A percentile compares a stretch with the other conserved stretches of the same genome.
These are phyloP conservation scores for Pampus argenteus DNA, from an alignment of 2,797 vertebrate species.

Conservation along the genomic window DNA sequence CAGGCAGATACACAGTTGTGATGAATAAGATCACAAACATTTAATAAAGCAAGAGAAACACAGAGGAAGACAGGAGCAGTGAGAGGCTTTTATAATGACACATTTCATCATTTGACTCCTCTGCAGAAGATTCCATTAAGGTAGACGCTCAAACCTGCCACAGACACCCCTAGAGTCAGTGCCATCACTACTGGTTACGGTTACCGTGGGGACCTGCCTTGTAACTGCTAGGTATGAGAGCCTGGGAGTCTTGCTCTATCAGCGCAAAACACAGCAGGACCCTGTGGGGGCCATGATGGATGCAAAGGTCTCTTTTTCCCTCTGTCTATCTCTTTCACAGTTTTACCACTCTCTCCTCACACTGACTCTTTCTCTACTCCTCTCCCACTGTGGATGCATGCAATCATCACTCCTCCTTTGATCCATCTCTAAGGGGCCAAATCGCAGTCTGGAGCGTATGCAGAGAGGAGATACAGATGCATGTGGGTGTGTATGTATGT, in stretches of 20 bases:
- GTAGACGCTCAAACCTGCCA: slow-evolving; percentile 49
- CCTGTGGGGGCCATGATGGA: slow-evolving; percentile 56
- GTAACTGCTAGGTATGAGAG: slow-evolving; percentile 47
- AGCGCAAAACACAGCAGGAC: slow-evolving; percentile 59
- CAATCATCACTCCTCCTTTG: slow-evolving; percentile 75
- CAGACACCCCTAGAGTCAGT: slow-evolving; percentile 33
- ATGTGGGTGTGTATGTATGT: slow-evolving; percentile 26
- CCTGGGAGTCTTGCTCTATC: slow-evolving; percentile 62
- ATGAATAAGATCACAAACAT: slow-evolving; percentile 14
- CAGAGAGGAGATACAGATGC: slow-evolving; percentile 72
- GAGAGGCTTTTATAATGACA: slow-evolving; percentile 22
- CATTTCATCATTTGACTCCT: slow-evolving; percentile 40
- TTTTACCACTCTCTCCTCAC: slow-evolving; percentile 46
- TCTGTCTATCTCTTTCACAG: slow-evolving; percentile 37
- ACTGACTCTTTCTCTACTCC: slow-evolving; percentile 45
- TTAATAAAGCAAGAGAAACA: slow-evolving; percentile 9
- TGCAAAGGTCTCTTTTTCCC: slow-evolving; percentile 64
- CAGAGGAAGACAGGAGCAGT: neutral
- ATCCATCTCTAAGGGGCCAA: slow-evolving; percentile 76
- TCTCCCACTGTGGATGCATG: slow-evolving; percentile 46
- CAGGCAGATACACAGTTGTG: slow-evolving; percentile 5
- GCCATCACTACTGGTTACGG: slow-evolving; percentile 52
- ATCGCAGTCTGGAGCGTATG: slow-evolving; percentile 72
- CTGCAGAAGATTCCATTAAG: slow-evolving; percentile 44
- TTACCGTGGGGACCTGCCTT: slow-evolving; percentile 58